Base-by-base conservation (phyloP, 2,888 invertebrate species). In the Empis livida region DNA sequence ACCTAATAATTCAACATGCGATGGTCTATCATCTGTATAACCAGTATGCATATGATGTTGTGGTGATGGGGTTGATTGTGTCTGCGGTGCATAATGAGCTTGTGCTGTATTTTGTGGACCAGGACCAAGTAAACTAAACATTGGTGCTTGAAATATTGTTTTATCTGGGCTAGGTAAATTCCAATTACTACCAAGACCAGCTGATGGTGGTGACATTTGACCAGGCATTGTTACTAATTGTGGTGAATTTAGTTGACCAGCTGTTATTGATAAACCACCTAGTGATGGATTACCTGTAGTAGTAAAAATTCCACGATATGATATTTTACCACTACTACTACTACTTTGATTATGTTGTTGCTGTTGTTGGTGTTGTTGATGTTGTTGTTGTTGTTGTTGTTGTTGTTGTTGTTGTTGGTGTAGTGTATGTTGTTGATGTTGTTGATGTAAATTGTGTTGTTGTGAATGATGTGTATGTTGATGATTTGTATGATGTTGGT, bases 221-320 rank as follows among this genome's bases (percentile, higher is more conserved):
- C 62, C 69, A 23, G 64, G 66, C 56, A 64, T 52, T 45, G 64
- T 65, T 51, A 59, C 61, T 48, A 70, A 59, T 42, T 67, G 70
- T 27, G 70, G 63, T 49, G 71, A 70, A 50, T 65, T 58, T 41
- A 68, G 51, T 53, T 67, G 67, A 37, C 46, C 43, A 15, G 46
- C 43, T 30, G 51, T 47, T 38, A 38, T 45, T 50, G 55, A 54
- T 14, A 59, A 54, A 23, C 59, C 58, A 44, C 61, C 62, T 61
- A 59, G 71, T 62, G 59, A 70, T 61, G 63, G 63, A 67, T 63
- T 72, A 63, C 74, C 74, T 57, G 83, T 78, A 49, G 84, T 80
- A 54, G 84, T 80, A 68, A 86, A 84, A 50, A 82, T 79, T 50
- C 79, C 81, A 54, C 81, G 77, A 71, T 83, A 83, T 57, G 74